Base-by-base conservation (phyloP, 2,797 vertebrate species). In the Coregonus suidteri region DNA sequence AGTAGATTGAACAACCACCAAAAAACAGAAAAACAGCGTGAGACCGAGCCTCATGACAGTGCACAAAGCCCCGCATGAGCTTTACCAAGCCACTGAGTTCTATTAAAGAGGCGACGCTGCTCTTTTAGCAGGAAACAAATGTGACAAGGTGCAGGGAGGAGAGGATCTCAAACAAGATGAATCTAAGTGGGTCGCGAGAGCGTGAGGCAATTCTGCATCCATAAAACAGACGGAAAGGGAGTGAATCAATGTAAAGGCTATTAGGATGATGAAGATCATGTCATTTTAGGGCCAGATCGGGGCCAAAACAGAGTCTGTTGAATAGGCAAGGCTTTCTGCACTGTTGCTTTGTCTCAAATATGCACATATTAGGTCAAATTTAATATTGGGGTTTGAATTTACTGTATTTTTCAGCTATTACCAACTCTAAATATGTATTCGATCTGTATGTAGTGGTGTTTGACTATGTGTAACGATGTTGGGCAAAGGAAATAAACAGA, bases 111-210 rank as follows among this genome's bases (percentile, higher is more conserved):
- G 67, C 37, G 37, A n/a, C 35, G 25, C 67, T 37, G 67, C 35
- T 70, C 5, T 37, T 41, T 75, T 83, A 88, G 76, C 86, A 82
- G 85, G 85, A 84, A 89, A 81, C 78, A 75, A 85, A 88, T 87
- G 90, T 88, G 90, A 91, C 88, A 90, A 81, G 81, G 83, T 86
- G 84, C 41, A 47, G 85, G 81, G 86, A 91, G 89, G 83, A 88
- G 86, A 59, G 67, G 86, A 81, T 83, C 87, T 87, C 86, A 89
- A 89, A 84, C 83, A 88, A 88, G 91, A 92, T 92, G 75, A 91
- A 91, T 93, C 82, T 90, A 93, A 93, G 85, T 93, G 91, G 91
- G 93, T 93, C 91, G 85, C 90, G 14, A 67, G 51, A 68, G 81
- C 75, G 76, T 72, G 75, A 74, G 47, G 71, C 73, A 41, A 78